Conservation (phyloP, 1,140 invertebrate genomes). For the Trissolcus basalis region DNA sequence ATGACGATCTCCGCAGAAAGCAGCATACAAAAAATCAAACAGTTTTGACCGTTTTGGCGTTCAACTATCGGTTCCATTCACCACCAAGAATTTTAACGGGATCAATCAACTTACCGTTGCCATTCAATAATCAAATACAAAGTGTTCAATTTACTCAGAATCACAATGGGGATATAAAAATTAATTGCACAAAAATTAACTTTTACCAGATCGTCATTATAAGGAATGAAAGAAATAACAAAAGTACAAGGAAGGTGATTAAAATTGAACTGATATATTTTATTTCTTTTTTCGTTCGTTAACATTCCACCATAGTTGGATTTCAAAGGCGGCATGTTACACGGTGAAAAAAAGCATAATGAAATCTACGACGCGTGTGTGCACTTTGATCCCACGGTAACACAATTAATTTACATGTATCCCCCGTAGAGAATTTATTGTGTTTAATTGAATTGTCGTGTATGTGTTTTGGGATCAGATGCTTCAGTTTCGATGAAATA, state of each 20-base stretch:
- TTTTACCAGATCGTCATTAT: no score
- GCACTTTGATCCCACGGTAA: no score
- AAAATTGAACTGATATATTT: no score
- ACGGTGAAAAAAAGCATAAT: neutral
- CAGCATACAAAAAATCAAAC: slow-evolving; percentile 48
- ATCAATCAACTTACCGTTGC: slow-evolving; percentile 48
- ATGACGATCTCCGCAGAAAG: slow-evolving; percentile 48
- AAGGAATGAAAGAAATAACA: no score
- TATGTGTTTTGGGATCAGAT: slow-evolving; percentile 9
- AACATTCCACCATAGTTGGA: no score
- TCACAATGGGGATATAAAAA: no score
- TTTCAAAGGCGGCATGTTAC: slow-evolving; percentile 6
- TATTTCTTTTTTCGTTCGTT: no score
- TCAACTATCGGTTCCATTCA: slow-evolving; percentile 36
- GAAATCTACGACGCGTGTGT: slow-evolving; percentile 1
- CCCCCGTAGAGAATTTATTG: slow-evolving; percentile 17
- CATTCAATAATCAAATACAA: slow-evolving; percentile 4
- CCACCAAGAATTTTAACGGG: slow-evolving; percentile 20
- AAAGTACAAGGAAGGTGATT: no score
- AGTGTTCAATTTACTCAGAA: no score
- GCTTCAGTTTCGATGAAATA: slow-evolving; percentile 3
- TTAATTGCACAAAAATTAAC: no score
- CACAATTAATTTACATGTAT: slow-evolving; percentile 5
- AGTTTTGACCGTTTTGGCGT: slow-evolving; percentile 33
- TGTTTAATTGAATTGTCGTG: slow-evolving; percentile 34